phyloP scores from a whole-genome alignment of 2,113 vertebrate genomes.

The Gavialis gangeticus region DNA sequence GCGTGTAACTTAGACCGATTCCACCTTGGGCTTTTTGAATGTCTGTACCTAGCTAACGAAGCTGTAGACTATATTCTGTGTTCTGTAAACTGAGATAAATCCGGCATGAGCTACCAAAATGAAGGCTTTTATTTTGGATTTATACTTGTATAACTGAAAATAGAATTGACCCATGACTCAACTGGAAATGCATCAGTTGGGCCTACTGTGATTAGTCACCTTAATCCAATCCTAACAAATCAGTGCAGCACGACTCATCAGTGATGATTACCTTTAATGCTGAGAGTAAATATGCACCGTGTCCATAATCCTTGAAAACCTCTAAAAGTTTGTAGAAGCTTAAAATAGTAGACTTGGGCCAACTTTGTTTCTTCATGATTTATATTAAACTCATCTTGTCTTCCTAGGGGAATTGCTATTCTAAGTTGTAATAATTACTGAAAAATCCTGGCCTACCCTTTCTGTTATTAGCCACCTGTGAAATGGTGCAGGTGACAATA shows the following conservation, averaged over 20 bases:
- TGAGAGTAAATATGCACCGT: slow-evolving; percentile 17
- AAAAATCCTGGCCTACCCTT: slow-evolving; percentile 30
- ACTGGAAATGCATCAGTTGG: background rate
- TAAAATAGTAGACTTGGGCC: slow-evolving; percentile 10
- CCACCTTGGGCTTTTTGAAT: background rate
- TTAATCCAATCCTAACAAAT: background rate
- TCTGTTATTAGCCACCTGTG: slow-evolving; percentile 29
- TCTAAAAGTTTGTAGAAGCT: background rate
- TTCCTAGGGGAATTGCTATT: background rate
- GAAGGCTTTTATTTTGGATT: accelerated
- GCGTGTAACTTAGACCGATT: no score
- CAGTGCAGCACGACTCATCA: background rate
- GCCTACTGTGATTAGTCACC: background rate
- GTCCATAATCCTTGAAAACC: background rate
- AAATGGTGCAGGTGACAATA: background rate
- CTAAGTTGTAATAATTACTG: slow-evolving; percentile 40
- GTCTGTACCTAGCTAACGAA: background rate
- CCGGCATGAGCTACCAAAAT: background rate
- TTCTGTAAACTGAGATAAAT: background rate
- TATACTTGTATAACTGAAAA: background rate
- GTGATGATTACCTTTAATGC: slow-evolving; percentile 13
- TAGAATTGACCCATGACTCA: background rate
- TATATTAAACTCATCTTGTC: background rate
- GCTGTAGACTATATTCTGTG: background rate
- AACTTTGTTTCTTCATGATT: slow-evolving; percentile 44